These are phyloP conservation scores for Andrena minutula DNA, from an alignment of 2,888 invertebrate genomes.

Conservation along the genomic window DNA sequence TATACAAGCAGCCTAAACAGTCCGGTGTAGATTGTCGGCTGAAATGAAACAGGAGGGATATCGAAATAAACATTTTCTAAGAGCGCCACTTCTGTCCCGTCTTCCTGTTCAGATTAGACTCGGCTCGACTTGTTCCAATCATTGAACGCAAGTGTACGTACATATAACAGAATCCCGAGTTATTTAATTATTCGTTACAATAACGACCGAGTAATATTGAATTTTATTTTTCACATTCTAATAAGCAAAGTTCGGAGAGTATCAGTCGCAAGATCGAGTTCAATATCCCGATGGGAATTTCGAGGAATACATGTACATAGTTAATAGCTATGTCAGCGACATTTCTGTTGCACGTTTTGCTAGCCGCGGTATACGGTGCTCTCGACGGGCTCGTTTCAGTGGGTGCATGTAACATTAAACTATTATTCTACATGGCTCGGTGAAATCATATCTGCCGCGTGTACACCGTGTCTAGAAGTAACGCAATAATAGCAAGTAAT, in stretches of 20 bases:
- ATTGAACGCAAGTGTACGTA: too few species aligned
- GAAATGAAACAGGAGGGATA: conserved; percentile 44
- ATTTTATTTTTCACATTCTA: too few species aligned
- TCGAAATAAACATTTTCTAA: conserved; percentile 50
- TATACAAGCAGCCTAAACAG: conserved; percentile 48
- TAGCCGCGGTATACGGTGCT: conserved; percentile 1
- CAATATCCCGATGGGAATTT: too few species aligned
- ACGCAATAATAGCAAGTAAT: conserved; percentile 47
- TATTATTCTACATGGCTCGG: conserved; percentile 61
- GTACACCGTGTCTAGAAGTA: conserved; percentile 37
- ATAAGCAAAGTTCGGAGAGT: too few species aligned
- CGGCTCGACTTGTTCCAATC: not conserved
- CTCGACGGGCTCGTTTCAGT: conserved; percentile 48
- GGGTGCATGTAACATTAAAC: conserved; percentile 61
- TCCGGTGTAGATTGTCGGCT: conserved; percentile 34
- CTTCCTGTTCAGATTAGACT: conserved; percentile 16
- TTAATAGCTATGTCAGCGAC: not conserved
- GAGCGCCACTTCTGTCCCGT: conserved; percentile 19
- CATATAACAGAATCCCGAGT: not conserved
- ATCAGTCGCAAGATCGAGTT: too few species aligned
- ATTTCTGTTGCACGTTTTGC: conserved; percentile 23
- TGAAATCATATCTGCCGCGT: conserved; percentile 56
- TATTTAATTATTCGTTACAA: too few species aligned
- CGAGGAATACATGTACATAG: not conserved
- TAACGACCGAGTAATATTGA: too few species aligned